Evolutionary conservation across 2,113 vertebrate species (phyloP).

Genomic region (Albula goreensis): DNA sequence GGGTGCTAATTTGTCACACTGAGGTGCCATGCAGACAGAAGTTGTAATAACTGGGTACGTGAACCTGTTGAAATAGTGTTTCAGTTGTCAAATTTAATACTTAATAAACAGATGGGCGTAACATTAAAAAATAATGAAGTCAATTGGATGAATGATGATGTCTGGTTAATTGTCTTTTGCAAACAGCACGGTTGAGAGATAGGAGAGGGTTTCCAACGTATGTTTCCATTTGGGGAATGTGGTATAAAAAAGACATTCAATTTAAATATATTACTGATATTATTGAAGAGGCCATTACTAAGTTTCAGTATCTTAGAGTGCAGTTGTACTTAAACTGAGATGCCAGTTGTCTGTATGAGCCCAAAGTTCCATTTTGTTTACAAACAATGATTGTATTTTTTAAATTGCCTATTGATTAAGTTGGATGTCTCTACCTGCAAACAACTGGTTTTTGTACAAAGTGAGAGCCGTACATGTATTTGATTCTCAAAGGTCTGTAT

Average conservation of each 20-base stretch:
- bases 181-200: neutral
- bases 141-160: neutral
- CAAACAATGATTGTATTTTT: constrained; percentile 73
- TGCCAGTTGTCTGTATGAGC: constrained; percentile 58
- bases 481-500: constrained; percentile 59
- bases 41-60: constrained; percentile 57
- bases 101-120: neutral
- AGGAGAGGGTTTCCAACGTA: constrained; percentile 20
- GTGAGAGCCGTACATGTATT: constrained; percentile 25
- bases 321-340: constrained; percentile 26
- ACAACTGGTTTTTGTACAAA: constrained; percentile 57
- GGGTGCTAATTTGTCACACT: constrained; percentile 51
- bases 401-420: constrained; percentile 46
- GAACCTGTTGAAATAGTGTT: neutral
- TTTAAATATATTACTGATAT: constrained; percentile 15
- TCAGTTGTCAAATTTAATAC: neutral
- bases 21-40: constrained; percentile 67
- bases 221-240: constrained; percentile 37
- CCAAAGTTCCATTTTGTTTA: constrained; percentile 74
- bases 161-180: neutral
- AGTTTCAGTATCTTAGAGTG: constrained; percentile 20
- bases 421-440: constrained; percentile 46
- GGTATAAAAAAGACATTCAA: constrained; percentile 27
- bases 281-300: constrained; percentile 4
- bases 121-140: neutral